Conservation (phyloP, 2,888 invertebrate genomes). For the Coecobrya sp. region DNA sequence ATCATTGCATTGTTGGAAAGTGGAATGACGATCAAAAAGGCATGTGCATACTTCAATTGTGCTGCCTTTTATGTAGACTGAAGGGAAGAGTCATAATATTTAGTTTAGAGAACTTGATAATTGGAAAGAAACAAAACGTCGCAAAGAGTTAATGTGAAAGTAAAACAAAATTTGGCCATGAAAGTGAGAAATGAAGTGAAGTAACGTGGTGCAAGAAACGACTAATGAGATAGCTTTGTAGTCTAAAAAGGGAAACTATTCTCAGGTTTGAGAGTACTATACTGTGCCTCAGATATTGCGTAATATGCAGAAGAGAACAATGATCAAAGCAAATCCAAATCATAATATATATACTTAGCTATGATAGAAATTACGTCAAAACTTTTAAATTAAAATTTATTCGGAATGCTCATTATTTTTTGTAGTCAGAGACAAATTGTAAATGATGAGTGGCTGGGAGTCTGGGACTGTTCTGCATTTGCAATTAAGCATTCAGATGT, state of each 20-base stretch:
- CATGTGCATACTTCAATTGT: too few species aligned
- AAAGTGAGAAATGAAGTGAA: neutral
- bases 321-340: too few species aligned
- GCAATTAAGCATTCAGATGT: too few species aligned
- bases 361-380: too few species aligned
- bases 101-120: neutral
- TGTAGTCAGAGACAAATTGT: too few species aligned
- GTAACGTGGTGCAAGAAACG: neutral
- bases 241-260: neutral
- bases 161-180: neutral
- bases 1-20: neutral
- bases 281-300: neutral
- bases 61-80: neutral
- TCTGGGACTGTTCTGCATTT: too few species aligned
- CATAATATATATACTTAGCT: too few species aligned
- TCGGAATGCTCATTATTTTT: too few species aligned
- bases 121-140: neutral
- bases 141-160: neutral
- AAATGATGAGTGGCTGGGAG: too few species aligned
- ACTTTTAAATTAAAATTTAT: too few species aligned
- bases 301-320: neutral
- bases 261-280: neutral
- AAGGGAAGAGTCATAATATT: neutral
- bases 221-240: neutral
- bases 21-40: neutral